These are phyloP conservation scores for Bambusicola thoracicus DNA, from an alignment of 2,113 vertebrate species.

Conservation along the genomic window DNA sequence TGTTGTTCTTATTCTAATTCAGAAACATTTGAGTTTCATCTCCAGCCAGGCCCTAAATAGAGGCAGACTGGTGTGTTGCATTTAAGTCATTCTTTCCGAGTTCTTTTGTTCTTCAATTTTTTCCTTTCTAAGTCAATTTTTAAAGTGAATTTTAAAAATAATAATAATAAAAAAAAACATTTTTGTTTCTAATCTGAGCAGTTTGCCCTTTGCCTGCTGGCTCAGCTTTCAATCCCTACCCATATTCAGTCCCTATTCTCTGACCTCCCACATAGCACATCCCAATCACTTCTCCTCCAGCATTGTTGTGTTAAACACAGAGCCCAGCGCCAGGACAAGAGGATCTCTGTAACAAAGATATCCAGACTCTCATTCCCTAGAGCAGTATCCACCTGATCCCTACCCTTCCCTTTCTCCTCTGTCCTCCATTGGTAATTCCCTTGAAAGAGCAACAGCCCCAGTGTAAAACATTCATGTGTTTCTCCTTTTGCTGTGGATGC, in stretches of 20 bases:
- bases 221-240: neutral
- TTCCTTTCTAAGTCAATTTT: neutral
- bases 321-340: neutral
- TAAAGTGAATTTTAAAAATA: neutral
- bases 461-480: neutral
- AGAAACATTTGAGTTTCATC: constrained; percentile 57
- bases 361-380: neutral
- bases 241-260: neutral
- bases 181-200: constrained; percentile 16
- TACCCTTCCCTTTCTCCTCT: neutral
- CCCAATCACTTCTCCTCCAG: neutral
- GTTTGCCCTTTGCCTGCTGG: constrained; percentile 5
- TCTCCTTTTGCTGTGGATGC: neutral
- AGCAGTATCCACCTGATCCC: neutral
- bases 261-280: neutral
- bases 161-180: neutral
- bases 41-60: constrained; percentile 55
- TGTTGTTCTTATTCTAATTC: constrained; percentile 65
- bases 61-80: constrained; percentile 21
- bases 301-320: neutral
- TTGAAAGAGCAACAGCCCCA: neutral
- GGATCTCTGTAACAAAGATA: constrained; percentile 17
- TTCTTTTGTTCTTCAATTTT: constrained; percentile 38
- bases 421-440: neutral
- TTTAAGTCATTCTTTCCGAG: neutral